A percentile compares a stretch with the other conserved stretches of the same genome.
Evolutionary conservation across 2,113 vertebrate genomes (phyloP).

Genomic region (Corynorhinus townsendii): DNA sequence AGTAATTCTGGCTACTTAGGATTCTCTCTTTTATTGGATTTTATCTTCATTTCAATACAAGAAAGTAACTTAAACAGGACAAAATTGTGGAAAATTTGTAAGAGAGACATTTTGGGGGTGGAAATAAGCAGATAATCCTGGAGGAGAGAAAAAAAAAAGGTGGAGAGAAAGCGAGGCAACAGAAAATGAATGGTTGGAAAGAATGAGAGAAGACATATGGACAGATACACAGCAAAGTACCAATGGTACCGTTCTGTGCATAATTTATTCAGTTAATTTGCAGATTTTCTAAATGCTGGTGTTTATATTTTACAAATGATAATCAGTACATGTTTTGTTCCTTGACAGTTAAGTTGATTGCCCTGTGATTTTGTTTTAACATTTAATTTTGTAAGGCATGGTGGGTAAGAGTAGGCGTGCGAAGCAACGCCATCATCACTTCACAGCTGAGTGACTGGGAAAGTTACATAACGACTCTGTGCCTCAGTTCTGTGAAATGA

Average conservation of each 20-base stretch:
- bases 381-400: not conserved
- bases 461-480: not conserved
- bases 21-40: not conserved
- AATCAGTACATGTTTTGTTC: not conserved
- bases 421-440: not conserved
- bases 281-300: not conserved
- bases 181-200: not conserved
- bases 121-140: not conserved
- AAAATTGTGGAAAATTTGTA: not conserved
- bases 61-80: not conserved
- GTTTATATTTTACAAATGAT: not conserved
- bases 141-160: not conserved
- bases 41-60: not conserved
- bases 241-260: not conserved
- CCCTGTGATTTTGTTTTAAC: not conserved
- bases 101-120: not conserved
- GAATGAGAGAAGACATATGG: not conserved
- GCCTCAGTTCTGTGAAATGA: not conserved
- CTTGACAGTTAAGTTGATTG: not conserved
- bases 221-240: not conserved
- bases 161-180: not conserved
- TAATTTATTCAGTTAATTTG: not conserved
- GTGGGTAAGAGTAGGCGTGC: not conserved
- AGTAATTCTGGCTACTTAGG: not conserved
- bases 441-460: not conserved